Evolutionary conservation across 2,888 invertebrate genomes (phyloP).

Genomic region (Euproctis similis): DNA sequence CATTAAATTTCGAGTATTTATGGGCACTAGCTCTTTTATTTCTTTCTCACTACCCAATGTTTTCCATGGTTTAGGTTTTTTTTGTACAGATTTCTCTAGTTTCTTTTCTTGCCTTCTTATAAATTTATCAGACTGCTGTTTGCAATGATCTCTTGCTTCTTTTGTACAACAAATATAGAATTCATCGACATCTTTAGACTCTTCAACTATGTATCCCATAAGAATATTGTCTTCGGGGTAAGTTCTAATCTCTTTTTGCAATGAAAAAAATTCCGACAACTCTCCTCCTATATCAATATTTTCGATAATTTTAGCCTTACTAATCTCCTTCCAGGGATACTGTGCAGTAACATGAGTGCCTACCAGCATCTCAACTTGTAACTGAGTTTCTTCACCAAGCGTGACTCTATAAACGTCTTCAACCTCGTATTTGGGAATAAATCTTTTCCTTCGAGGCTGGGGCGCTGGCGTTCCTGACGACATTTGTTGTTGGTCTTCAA

Average conservation of each 20-base stretch:
- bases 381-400: conserved; percentile 75
- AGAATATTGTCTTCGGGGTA: conserved; percentile 65
- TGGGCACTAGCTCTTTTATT: conserved; percentile 70
- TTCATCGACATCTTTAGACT: conserved; percentile 77
- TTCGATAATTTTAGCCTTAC: conserved; percentile 78
- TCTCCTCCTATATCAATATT: conserved; percentile 76
- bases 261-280: conserved; percentile 53
- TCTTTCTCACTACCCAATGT: conserved; percentile 80
- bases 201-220: conserved; percentile 81
- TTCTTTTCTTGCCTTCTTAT: conserved; percentile 76
- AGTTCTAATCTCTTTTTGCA: conserved; percentile 51
- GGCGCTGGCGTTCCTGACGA: conserved; percentile 18
- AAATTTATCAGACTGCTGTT: conserved; percentile 64
- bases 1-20: conserved; percentile 74
- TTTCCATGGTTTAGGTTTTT: conserved; percentile 75
- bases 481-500: conserved; percentile 29
- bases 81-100: conserved; percentile 74
- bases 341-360: conserved; percentile 83
- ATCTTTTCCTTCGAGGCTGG: conserved; percentile 53
- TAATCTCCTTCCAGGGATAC: conserved; percentile 82
- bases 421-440: conserved; percentile 68
- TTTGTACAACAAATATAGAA: conserved; percentile 80
- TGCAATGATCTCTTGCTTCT: conserved; percentile 72
- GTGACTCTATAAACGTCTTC: conserved; percentile 73
- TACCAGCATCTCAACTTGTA: conserved; percentile 77